Evolutionary conservation across 2,888 invertebrate genomes (phyloP).

Genomic region (Tridacna crocea): DNA sequence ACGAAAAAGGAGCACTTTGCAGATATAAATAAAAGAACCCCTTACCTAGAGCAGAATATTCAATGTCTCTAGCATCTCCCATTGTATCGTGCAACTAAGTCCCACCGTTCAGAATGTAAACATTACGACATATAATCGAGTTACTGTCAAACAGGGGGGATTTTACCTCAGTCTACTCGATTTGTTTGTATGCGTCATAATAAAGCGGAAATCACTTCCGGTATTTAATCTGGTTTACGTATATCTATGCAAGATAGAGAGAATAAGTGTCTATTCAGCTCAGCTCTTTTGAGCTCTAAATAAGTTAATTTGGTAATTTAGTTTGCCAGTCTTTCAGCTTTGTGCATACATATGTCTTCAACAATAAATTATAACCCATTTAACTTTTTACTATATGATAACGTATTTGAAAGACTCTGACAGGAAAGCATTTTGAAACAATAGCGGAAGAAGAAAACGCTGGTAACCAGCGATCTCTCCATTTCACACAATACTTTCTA

Average conservation of each 20-base stretch:
- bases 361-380: background rate
- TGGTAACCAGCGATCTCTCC: no score
- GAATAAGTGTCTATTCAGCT: no score
- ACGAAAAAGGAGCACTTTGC: background rate
- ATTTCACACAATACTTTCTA: no score
- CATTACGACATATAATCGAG: background rate
- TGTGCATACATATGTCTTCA: background rate
- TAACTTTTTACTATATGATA: background rate
- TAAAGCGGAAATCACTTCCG: constrained; percentile 18
- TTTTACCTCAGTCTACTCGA: background rate
- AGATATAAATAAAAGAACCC: background rate
- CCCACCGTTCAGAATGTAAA: background rate
- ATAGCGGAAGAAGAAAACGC: no score
- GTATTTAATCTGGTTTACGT: constrained; percentile 2
- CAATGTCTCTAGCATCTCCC: background rate
- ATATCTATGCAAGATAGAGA: no score
- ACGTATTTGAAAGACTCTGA: no score
- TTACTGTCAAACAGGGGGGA: constrained; percentile 3
- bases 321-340: background rate
- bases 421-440: no score
- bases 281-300: background rate
- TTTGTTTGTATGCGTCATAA: background rate
- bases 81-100: background rate
- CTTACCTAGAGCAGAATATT: background rate
- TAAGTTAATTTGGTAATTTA: background rate